Evolutionary conservation across 1,140 invertebrate genomes (phyloP).

Genomic region (Sitobion miscanthi): DNA sequence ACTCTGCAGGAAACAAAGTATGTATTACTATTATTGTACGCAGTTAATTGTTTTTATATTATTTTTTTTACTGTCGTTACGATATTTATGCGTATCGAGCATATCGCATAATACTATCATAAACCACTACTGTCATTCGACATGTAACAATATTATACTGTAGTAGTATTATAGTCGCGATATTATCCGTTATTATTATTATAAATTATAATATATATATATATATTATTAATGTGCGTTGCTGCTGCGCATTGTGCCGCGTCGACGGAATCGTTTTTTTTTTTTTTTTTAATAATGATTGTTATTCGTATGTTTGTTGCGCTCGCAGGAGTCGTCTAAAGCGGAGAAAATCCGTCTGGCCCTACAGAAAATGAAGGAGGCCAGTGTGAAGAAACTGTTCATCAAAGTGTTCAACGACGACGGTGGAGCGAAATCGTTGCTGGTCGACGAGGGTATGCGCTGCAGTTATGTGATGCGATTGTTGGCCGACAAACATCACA

Average conservation of each 20-base stretch:
- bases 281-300: background rate
- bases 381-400: conserved; percentile 89
- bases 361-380: conserved; percentile 95
- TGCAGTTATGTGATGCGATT: conserved; percentile 90
- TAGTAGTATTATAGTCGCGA: no score
- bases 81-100: background rate
- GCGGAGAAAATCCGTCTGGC: conserved; percentile 96
- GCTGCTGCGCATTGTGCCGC: background rate
- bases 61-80: background rate
- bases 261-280: background rate
- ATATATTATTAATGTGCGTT: background rate
- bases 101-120: background rate
- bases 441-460: conserved; percentile 97
- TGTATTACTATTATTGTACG: background rate
- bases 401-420: conserved; percentile 94
- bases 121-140: background rate
- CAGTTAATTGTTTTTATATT: background rate
- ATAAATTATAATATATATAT: background rate
- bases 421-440: conserved; percentile 91
- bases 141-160: background rate
- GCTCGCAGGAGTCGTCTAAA: conserved; percentile 68
- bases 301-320: background rate
- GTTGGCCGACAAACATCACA: conserved; percentile 96
- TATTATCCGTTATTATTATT: background rate
- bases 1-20: conserved; percentile 53